Conservation (phyloP, 2,888 invertebrate species). For the Endomychus coccineus region DNA sequence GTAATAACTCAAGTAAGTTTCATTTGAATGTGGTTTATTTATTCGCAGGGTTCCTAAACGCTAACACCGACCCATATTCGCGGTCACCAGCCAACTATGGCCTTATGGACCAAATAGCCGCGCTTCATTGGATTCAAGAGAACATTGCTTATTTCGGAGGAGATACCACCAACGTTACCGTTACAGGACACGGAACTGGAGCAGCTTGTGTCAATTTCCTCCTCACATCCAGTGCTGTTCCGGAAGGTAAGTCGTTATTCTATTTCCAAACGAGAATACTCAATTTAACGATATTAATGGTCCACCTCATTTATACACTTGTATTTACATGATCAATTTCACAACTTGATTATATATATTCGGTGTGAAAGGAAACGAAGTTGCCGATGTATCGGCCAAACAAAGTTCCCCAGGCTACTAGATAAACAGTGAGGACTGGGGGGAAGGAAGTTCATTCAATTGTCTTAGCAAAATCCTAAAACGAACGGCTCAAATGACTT, state of each 20-base stretch:
- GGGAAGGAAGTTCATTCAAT: too few species aligned
- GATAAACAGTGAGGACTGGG: too few species aligned
- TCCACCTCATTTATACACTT: too few species aligned
- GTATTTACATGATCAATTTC: too few species aligned
- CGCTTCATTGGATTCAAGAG: slow-evolving; percentile 92
- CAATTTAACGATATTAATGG: too few species aligned
- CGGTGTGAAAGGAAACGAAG: too few species aligned
- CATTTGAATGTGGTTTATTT: background rate
- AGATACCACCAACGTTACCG: slow-evolving; percentile 84
- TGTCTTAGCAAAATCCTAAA: too few species aligned
- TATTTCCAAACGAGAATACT: too few species aligned
- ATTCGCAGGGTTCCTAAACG: slow-evolving; percentile 76
- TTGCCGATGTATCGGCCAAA: too few species aligned
- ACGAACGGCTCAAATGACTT: too few species aligned
- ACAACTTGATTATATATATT: too few species aligned
- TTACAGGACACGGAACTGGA: slow-evolving; percentile 93
- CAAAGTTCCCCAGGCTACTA: too few species aligned
- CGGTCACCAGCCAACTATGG: slow-evolving; percentile 92
- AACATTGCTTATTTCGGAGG: slow-evolving; percentile 94
- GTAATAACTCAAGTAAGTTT: background rate
- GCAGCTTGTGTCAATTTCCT: slow-evolving; percentile 94
- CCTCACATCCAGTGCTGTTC: slow-evolving; percentile 88
- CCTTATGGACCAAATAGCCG: slow-evolving; percentile 95
- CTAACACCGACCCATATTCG: slow-evolving; percentile 78
- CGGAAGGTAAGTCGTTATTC: slow-evolving; percentile 63